These are phyloP conservation scores for Papilio aristodemus DNA, from an alignment of 1,140 invertebrate genomes.

Conservation along the genomic window DNA sequence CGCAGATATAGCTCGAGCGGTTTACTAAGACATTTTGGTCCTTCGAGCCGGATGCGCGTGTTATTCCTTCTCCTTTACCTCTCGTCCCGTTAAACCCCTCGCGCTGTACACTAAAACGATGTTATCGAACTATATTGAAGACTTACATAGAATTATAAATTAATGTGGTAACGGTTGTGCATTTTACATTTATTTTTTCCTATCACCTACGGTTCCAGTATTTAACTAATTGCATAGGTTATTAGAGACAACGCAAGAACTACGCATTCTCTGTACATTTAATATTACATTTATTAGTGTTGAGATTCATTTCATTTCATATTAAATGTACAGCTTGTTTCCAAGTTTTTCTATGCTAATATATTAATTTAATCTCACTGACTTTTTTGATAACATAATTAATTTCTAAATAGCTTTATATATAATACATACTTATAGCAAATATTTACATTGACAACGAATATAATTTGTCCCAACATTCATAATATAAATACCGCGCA, in stretches of 20 bases:
- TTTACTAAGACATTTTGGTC: conserved; percentile 35
- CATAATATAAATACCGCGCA: conserved; percentile 40
- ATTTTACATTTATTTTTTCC: conserved; percentile 51
- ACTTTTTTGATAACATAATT: conserved; percentile 74
- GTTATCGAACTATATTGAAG: conserved; percentile 45
- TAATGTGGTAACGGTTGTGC: conserved; percentile 57
- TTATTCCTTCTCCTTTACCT: not conserved
- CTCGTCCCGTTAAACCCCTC: conserved; percentile 34
- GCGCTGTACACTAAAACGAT: conserved; percentile 17
- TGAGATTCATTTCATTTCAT: conserved; percentile 55
- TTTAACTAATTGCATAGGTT: conserved; percentile 53
- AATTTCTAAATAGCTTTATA: conserved; percentile 65
- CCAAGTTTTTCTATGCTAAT: conserved; percentile 60
- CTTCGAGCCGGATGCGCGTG: conserved; percentile 25
- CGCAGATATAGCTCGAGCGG: conserved; percentile 17
- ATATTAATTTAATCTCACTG: conserved; percentile 77
- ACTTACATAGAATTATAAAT: conserved; percentile 54
- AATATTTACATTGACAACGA: conserved; percentile 69
- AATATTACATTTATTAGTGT: conserved; percentile 42
- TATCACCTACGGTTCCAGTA: conserved; percentile 52
- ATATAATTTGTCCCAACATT: conserved; percentile 46
- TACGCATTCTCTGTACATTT: conserved; percentile 48
- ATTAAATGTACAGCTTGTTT: conserved; percentile 60
- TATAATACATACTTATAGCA: conserved; percentile 58
- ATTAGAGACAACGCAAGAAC: conserved; percentile 50